Conservation (phyloP, 2,888 invertebrate genomes). For the Falcaria lacertinaria region DNA sequence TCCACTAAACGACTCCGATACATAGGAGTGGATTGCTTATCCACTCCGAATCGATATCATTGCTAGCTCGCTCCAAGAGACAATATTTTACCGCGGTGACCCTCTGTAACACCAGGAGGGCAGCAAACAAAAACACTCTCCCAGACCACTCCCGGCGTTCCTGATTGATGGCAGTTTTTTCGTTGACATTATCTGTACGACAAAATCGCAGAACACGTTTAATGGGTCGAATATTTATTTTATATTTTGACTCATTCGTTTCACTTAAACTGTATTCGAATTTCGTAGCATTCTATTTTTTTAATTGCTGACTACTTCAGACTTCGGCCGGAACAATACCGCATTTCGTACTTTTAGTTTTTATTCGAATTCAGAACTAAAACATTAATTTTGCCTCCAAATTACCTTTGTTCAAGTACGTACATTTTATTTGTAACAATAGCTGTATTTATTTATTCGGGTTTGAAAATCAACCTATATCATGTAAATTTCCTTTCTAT, state of each 20-base stretch:
- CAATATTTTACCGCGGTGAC: constrained; percentile 14
- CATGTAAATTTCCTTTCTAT: too few relatives aligned
- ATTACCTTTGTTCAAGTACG: too few relatives aligned
- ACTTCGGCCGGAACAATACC: constrained; percentile 4
- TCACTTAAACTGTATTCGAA: constrained; percentile 13
- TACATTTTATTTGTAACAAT: too few relatives aligned
- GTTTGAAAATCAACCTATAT: too few relatives aligned
- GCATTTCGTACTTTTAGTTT: background rate
- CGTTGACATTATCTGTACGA: constrained; percentile 40
- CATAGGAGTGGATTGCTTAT: background rate
- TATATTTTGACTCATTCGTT: constrained; percentile 26
- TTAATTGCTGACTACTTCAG: constrained; percentile 2
- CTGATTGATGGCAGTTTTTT: constrained; percentile 49
- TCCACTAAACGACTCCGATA: background rate
- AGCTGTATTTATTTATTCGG: too few relatives aligned
- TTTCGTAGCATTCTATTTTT: constrained; percentile 5
- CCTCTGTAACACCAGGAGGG: constrained; percentile 1
- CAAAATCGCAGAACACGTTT: constrained; percentile 34
- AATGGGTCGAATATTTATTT: constrained; percentile 24
- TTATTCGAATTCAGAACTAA: too few relatives aligned
- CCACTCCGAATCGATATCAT: background rate
- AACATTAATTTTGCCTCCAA: constrained; percentile 14
- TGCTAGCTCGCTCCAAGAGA: constrained; percentile 18
- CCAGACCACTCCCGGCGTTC: constrained; percentile 15
- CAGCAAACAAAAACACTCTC: constrained; percentile 39